Conservation (phyloP, 2,888 invertebrate genomes). For the Megastigmus dorsalis region DNA sequence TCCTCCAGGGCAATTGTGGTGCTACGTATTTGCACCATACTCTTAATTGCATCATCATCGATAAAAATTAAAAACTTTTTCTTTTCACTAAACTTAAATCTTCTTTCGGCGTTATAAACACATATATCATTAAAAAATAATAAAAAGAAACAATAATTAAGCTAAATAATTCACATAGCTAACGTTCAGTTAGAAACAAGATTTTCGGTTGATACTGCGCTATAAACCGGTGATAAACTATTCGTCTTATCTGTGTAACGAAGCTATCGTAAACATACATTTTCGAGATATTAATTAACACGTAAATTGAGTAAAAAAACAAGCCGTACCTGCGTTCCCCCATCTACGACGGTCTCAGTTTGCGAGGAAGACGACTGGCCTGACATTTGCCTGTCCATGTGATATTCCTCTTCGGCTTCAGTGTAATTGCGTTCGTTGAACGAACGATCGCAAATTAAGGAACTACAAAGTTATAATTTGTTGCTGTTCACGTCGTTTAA, state of each 20-base stretch:
- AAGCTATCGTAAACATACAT: background rate
- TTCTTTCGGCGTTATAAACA: no score
- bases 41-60: constrained; percentile 9
- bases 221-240: no score
- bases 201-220: background rate
- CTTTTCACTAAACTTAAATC: background rate
- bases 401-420: background rate
- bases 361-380: constrained; percentile 65
- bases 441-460: no score
- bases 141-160: background rate
- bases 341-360: constrained; percentile 69
- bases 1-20: background rate
- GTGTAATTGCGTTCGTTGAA: background rate
- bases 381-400: constrained; percentile 66
- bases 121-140: background rate
- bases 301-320: background rate
- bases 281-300: constrained; percentile 11
- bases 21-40: background rate
- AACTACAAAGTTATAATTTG: no score
- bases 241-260: background rate
- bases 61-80: background rate
- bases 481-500: background rate
- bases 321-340: constrained; percentile 66
- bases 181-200: background rate
- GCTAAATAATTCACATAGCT: background rate